phyloP scores from a whole-genome alignment of 2,797 vertebrate species.

The Fundulus diaphanus region DNA sequence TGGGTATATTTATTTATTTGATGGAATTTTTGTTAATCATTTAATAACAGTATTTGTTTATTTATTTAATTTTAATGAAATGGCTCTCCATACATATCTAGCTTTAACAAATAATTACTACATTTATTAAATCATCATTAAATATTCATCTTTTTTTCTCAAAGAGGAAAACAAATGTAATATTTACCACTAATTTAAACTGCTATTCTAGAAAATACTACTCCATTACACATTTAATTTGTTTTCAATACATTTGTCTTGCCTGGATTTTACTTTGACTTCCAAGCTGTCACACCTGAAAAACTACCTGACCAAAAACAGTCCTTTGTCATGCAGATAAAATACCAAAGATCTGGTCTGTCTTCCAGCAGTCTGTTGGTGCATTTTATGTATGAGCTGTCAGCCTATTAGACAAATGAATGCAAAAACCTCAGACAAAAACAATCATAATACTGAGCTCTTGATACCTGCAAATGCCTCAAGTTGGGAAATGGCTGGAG shows the following conservation, averaged over 20 bases:
- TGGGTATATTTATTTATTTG: no score
- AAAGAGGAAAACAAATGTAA: slow-evolving; percentile 5
- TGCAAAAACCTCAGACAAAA: slow-evolving; percentile 14
- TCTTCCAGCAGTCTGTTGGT: slow-evolving; percentile 27
- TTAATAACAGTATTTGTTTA: no score
- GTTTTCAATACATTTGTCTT: slow-evolving; percentile 11
- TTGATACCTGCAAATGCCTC: slow-evolving; percentile 23
- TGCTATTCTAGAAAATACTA: background rate
- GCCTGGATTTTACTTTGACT: slow-evolving; percentile 14
- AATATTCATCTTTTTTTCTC: slow-evolving; percentile 6
- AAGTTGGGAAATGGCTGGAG: slow-evolving; percentile 34
- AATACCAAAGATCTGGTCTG: slow-evolving; percentile 28
- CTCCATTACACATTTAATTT: slow-evolving; percentile 2
- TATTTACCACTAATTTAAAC: slow-evolving; percentile 2
- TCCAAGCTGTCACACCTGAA: slow-evolving; percentile 34
- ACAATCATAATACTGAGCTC: slow-evolving; percentile 7
- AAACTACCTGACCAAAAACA: slow-evolving; percentile 8
- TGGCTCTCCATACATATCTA: no score
- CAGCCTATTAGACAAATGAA: slow-evolving; percentile 34
- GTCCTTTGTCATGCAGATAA: slow-evolving; percentile 10
- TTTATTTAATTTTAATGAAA: no score
- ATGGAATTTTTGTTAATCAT: no score
- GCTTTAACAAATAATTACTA: no score
- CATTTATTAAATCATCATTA: no score
- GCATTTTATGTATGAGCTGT: slow-evolving; percentile 28